These are phyloP conservation scores for Lutra lutra DNA, from an alignment of 2,797 vertebrate species.

Conservation along the genomic window DNA sequence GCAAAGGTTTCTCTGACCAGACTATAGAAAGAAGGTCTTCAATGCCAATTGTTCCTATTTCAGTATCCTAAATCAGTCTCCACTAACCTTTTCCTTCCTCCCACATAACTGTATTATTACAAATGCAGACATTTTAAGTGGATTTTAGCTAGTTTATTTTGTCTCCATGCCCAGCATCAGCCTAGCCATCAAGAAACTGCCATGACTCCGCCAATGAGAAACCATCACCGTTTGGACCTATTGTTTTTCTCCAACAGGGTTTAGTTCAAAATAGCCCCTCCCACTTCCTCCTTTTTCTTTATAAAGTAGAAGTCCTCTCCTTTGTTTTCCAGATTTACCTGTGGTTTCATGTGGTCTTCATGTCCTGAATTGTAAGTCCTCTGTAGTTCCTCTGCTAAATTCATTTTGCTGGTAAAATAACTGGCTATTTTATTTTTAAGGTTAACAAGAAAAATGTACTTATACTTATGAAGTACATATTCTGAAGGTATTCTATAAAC, in stretches of 20 bases:
- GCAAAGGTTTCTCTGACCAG: background rate
- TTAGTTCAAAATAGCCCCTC: background rate
- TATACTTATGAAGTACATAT: background rate
- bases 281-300: background rate
- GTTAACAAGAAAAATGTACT: conserved; percentile 29
- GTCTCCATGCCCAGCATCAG: background rate
- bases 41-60: background rate
- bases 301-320: background rate
- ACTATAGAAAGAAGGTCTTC: background rate
- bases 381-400: background rate
- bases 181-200: background rate
- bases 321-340: background rate
- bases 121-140: background rate
- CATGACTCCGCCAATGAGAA: background rate
- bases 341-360: background rate
- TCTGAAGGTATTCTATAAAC: background rate
- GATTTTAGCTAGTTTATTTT: background rate
- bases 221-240: background rate
- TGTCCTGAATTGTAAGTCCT: background rate
- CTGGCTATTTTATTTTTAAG: background rate
- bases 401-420: background rate
- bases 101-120: background rate
- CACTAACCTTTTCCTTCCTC: background rate
- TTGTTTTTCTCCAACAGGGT: background rate
- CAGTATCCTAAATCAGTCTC: background rate